phyloP scores from a whole-genome alignment of 2,113 vertebrate species.

The Polyodon spathula region DNA sequence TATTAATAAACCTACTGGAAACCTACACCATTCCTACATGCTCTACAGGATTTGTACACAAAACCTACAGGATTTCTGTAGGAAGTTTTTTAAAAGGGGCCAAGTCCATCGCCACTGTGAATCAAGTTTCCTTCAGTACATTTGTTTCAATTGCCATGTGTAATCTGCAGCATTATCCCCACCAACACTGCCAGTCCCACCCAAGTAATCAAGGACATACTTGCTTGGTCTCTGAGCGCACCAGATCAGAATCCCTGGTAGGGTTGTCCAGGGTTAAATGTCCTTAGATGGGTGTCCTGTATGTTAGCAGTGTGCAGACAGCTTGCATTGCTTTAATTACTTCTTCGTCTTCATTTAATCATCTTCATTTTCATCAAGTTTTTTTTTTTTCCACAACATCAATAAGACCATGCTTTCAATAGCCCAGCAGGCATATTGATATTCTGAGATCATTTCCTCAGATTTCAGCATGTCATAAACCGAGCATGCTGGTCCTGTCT shows the following conservation, averaged over 20 bases:
- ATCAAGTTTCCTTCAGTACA: not conserved
- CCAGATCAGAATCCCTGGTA: conserved; percentile 21
- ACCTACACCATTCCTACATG: not conserved
- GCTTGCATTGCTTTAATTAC: conserved; percentile 44
- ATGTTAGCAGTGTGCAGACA: conserved; percentile 39
- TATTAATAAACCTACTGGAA: not conserved
- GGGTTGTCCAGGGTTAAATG: conserved; percentile 33
- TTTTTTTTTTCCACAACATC: not conserved
- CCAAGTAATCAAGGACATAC: too few species aligned
- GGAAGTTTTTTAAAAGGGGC: too few species aligned
- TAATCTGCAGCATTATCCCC: not conserved
- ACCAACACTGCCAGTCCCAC: too few species aligned
- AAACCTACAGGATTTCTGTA: not conserved
- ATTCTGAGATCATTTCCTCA: conserved; percentile 19
- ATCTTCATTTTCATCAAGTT: conserved; percentile 26
- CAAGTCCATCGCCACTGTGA: not conserved
- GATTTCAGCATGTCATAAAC: conserved; percentile 22
- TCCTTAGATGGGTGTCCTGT: conserved; percentile 36
- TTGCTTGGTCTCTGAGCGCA: too few species aligned
- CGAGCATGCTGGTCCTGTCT: not conserved
- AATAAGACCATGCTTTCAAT: not conserved
- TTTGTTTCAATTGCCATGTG: not conserved
- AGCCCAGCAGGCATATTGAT: not conserved
- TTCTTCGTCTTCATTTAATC: conserved; percentile 26
- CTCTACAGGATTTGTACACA: not conserved